Conservation (phyloP, 1,140 invertebrate species). For the Triops cancriformis region DNA sequence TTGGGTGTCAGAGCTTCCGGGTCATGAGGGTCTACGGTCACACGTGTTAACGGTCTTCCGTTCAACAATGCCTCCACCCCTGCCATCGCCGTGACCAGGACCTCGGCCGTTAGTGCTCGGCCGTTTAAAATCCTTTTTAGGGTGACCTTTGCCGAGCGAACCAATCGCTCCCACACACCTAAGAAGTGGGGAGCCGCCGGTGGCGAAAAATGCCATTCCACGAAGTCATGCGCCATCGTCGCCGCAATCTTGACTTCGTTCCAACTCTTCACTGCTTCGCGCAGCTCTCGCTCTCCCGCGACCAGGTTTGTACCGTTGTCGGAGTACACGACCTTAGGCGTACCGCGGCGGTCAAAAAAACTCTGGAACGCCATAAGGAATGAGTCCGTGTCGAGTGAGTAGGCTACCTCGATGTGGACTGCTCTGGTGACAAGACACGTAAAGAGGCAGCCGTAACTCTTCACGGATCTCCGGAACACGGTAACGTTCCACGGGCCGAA, state of each 20-base stretch:
- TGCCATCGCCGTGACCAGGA: constrained; percentile 21
- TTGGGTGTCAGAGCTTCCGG: constrained; percentile 29
- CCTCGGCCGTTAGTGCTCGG: not conserved
- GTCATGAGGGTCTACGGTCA: constrained; percentile 24
- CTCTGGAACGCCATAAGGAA: too few relatives aligned
- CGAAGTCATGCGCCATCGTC: constrained; percentile 24
- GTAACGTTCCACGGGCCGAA: constrained; percentile 32
- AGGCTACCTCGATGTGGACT: too few relatives aligned
- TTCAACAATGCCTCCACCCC: constrained; percentile 26
- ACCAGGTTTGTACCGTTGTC: constrained; percentile 33
- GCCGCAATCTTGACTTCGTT: constrained; percentile 24
- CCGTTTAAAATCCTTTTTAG: not conserved
- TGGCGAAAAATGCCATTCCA: constrained; percentile 33
- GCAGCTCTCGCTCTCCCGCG: too few relatives aligned
- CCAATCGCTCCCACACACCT: constrained; percentile 33
- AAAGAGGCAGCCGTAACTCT: constrained; percentile 31
- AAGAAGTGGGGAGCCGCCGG: constrained; percentile 31
- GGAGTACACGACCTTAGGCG: constrained; percentile 26
- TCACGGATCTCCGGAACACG: constrained; percentile 29
- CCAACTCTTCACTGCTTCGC: constrained; percentile 31
- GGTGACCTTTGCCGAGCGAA: constrained; percentile 21
- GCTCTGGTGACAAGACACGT: constrained; percentile 33
- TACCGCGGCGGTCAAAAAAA: too few relatives aligned
- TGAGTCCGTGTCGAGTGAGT: too few relatives aligned
- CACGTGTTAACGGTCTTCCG: constrained; percentile 26